Conservation (phyloP, 2,888 invertebrate genomes). For the Corbicula japonica region DNA sequence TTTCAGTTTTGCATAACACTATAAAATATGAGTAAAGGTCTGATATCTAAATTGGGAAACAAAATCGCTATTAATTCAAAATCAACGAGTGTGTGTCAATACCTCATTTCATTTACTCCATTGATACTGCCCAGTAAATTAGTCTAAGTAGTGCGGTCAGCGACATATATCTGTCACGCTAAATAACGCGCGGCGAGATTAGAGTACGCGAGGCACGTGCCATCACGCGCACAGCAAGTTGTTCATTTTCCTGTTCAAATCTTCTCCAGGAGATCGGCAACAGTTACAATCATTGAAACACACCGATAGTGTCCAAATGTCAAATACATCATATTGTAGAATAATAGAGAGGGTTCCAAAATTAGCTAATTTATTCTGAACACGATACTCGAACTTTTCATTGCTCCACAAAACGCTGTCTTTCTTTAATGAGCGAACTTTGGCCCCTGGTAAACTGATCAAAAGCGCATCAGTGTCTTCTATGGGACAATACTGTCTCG, state of each 20-base stretch:
- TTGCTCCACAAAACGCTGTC: slow-evolving; percentile 26
- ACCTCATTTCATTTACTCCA: slow-evolving; percentile 14
- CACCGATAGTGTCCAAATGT: slow-evolving; percentile 32
- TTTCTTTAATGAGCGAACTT: slow-evolving; percentile 29
- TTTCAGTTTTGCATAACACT: too few species aligned
- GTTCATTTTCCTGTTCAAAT: slow-evolving; percentile 34
- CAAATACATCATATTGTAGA: slow-evolving; percentile 42
- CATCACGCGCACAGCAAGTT: slow-evolving; percentile 16
- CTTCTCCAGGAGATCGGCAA: slow-evolving; percentile 35
- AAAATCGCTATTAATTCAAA: slow-evolving; percentile 20
- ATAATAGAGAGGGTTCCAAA: slow-evolving; percentile 28
- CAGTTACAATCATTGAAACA: slow-evolving; percentile 19
- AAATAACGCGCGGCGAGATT: slow-evolving; percentile 27
- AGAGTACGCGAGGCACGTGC: slow-evolving; percentile 24
- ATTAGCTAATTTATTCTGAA: slow-evolving; percentile 40
- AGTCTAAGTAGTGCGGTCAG: slow-evolving; percentile 35
- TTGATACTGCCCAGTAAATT: slow-evolving; percentile 34
- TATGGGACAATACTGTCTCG: slow-evolving; percentile 20
- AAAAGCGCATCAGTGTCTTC: slow-evolving; percentile 17
- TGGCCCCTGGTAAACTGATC: slow-evolving; percentile 27
- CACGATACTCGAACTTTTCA: slow-evolving; percentile 38
- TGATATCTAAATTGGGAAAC: slow-evolving; percentile 33
- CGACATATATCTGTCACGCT: slow-evolving; percentile 40
- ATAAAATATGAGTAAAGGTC: neutral
- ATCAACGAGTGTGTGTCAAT: slow-evolving; percentile 12